Percentiles rank a stretch among this genome's conserved stretches.
Evolutionary conservation across 35 echinoderm and acorn worm species (phyloP).

Genomic region (Lytechinus pictus): DNA sequence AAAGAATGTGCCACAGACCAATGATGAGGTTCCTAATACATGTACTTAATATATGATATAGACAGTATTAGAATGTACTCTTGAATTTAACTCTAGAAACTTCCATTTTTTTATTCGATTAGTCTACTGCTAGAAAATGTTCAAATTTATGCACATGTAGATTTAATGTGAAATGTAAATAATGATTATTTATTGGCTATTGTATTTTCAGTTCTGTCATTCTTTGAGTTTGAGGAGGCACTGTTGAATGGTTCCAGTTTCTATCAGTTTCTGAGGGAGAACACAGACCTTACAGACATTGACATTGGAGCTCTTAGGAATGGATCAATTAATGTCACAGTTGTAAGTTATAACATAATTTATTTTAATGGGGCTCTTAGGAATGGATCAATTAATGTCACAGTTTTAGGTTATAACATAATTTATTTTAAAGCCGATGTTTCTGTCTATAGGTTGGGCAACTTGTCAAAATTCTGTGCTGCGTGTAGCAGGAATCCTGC

Average conservation of each 20-base stretch:
- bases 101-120: no score
- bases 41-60: no score
- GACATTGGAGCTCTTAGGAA: slow-evolving; percentile 36
- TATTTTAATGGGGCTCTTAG: not conserved
- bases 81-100: no score
- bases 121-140: no score
- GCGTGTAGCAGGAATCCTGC: no score
- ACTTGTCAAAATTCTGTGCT: no score
- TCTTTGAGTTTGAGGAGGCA: not conserved
- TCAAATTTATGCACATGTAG: no score
- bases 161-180: no score
- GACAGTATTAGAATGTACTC: no score
- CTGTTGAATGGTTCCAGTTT: slow-evolving; percentile 44
- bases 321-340: slow-evolving; percentile 51
- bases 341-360: not conserved
- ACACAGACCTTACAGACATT: slow-evolving; percentile 21
- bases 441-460: no score
- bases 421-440: not conserved
- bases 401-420: slow-evolving; percentile 17
- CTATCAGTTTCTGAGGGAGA: not conserved
- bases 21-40: no score
- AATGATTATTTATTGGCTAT: not conserved
- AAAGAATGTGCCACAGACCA: no score
- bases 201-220: not conserved
- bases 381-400: slow-evolving; percentile 53